These are phyloP conservation scores for Drosophila ochracea DNA, from an alignment of 2,888 invertebrate species.

Conservation along the genomic window DNA sequence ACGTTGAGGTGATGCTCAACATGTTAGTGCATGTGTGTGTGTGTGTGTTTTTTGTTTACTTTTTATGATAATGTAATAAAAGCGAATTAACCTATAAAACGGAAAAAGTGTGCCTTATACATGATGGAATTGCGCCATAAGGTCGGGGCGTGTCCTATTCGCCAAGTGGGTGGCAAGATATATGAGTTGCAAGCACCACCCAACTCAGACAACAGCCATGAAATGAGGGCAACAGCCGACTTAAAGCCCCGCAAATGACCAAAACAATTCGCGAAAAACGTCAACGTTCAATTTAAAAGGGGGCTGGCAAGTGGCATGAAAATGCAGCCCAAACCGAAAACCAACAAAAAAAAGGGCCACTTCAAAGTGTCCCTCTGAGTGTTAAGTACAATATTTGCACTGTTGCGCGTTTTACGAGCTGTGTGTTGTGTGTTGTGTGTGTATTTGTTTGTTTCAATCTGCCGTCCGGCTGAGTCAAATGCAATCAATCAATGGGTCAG, in stretches of 20 bases:
- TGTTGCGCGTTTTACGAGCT: slow-evolving; percentile 73
- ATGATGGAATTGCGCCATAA: slow-evolving; percentile 79
- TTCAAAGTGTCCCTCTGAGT: slow-evolving; percentile 73
- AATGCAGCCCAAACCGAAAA: not conserved
- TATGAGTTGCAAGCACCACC: slow-evolving; percentile 38
- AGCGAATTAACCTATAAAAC: slow-evolving; percentile 84
- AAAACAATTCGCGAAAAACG: slow-evolving; percentile 55
- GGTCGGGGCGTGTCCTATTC: slow-evolving; percentile 75
- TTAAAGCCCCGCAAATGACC: slow-evolving; percentile 63
- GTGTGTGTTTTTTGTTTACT: slow-evolving; percentile 41
- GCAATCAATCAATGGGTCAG: slow-evolving; percentile 81
- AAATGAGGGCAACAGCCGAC: slow-evolving; percentile 41
- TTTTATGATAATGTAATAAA: slow-evolving; percentile 84
- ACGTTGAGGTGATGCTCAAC: slow-evolving; percentile 44
- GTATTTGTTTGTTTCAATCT: slow-evolving; percentile 1
- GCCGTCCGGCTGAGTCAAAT: slow-evolving; percentile 50
- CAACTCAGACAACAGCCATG: slow-evolving; percentile 18
- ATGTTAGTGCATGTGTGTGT: slow-evolving; percentile 53
- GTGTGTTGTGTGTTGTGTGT: slow-evolving; percentile 28
- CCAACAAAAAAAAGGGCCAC: slow-evolving; percentile 9
- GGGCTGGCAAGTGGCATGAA: slow-evolving; percentile 11
- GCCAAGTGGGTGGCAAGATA: slow-evolving; percentile 44
- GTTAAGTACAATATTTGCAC: slow-evolving; percentile 81
- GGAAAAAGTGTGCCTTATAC: slow-evolving; percentile 75
- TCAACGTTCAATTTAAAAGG: slow-evolving; percentile 64